These are phyloP conservation scores for Lutjanus erythropterus DNA, from an alignment of 2,113 vertebrate species.

Conservation along the genomic window DNA sequence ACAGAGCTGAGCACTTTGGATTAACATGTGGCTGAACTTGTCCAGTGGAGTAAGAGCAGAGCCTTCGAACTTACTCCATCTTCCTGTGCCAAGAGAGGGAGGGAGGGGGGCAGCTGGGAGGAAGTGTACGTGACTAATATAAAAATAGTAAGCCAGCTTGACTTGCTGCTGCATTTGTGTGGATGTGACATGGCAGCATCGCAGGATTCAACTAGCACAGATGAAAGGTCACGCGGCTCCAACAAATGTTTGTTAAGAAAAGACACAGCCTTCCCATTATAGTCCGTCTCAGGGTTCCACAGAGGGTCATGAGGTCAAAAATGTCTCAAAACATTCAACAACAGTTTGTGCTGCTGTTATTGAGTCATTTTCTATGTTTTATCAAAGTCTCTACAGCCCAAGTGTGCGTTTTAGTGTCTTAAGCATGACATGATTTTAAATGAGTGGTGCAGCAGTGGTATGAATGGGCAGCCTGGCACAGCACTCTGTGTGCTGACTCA, in stretches of 20 bases:
- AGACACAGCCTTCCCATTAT: not conserved
- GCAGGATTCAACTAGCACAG: not conserved
- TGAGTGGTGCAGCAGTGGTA: slow-evolving; percentile 11
- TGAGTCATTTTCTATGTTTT: not conserved
- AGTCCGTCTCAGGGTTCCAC: not conserved
- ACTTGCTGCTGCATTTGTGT: slow-evolving; percentile 39
- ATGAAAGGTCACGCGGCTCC: not conserved
- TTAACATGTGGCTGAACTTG: not conserved
- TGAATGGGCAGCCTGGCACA: slow-evolving; percentile 40
- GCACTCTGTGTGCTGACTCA: slow-evolving; percentile 20
- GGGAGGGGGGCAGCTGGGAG: slow-evolving; percentile 59
- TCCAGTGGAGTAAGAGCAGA: slow-evolving; percentile 4
- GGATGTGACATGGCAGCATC: slow-evolving; percentile 22
- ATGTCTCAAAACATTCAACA: not conserved
- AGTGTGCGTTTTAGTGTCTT: not conserved
- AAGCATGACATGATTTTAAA: slow-evolving; percentile 29
- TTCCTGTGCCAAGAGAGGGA: slow-evolving; percentile 54
- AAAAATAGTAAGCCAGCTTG: slow-evolving; percentile 68
- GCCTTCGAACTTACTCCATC: not conserved
- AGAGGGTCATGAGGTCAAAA: slow-evolving; percentile 8
- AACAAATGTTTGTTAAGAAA: slow-evolving; percentile 22
- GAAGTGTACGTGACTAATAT: slow-evolving; percentile 65
- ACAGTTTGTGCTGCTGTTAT: not conserved
- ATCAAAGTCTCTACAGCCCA: not conserved
- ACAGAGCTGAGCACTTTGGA: slow-evolving; percentile 6